Conservation (phyloP, 30 jellyfish, hydroid and myxozoan genomes). For the Mastigias papua region DNA sequence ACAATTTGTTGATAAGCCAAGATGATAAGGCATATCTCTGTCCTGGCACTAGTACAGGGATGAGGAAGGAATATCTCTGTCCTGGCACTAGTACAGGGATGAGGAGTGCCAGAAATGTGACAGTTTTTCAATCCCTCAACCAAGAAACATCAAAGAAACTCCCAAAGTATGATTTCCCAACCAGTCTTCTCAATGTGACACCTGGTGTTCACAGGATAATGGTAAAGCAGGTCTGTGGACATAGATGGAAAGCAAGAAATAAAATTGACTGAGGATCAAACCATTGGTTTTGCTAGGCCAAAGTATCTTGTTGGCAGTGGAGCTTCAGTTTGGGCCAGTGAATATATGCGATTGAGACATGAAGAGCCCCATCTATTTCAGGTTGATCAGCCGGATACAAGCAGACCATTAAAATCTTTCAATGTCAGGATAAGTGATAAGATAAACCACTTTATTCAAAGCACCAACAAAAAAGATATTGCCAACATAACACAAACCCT, state of each 20-base stretch:
- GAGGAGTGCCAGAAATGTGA: conserved; percentile 44
- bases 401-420: background rate
- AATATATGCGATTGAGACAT: conserved; percentile 8
- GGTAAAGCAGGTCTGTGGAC: conserved; percentile 1
- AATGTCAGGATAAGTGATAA: background rate
- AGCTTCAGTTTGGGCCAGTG: conserved; percentile 59
- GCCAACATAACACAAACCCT: too few relatives aligned
- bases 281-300: conserved; percentile 31
- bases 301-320: conserved; percentile 59
- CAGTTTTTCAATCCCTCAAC: conserved; percentile 9
- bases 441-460: background rate
- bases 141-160: conserved; percentile 13
- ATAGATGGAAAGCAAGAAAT: conserved; percentile 17
- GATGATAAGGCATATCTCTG: conserved; percentile 35
- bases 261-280: background rate
- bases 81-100: conserved; percentile 57
- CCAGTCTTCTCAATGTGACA: conserved; percentile 36
- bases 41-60: conserved; percentile 54
- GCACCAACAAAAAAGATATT: too few relatives aligned
- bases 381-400: background rate
- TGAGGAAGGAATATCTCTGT: conserved; percentile 1
- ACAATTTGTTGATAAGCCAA: background rate
- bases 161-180: conserved; percentile 49
- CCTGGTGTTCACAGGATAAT: conserved; percentile 22
- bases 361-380: background rate